A percentile compares a stretch with the other conserved stretches of the same genome.
Conservation (phyloP, 2,113 vertebrate species). For the Zingel zingel region DNA sequence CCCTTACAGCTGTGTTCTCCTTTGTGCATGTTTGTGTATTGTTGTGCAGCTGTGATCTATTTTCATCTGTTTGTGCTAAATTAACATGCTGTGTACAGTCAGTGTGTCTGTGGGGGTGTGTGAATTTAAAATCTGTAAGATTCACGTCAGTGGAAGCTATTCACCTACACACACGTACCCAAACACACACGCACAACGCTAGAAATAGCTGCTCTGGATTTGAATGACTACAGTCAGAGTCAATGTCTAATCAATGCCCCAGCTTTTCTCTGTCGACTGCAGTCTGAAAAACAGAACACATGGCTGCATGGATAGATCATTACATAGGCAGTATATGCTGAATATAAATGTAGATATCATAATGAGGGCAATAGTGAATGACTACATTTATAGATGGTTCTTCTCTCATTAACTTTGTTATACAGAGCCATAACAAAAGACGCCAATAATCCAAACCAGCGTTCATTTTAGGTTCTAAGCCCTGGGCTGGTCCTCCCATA, state of each 20-base stretch:
- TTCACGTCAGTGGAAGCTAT: slow-evolving; percentile 61
- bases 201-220: slow-evolving; percentile 81
- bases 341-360: not conserved
- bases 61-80: slow-evolving; percentile 16
- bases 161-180: slow-evolving; percentile 47
- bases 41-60: slow-evolving; percentile 33
- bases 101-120: slow-evolving; percentile 42
- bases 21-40: slow-evolving; percentile 5
- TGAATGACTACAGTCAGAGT: slow-evolving; percentile 76
- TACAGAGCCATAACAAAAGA: not conserved
- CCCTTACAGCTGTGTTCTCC: slow-evolving; percentile 12
- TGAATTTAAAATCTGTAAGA: slow-evolving; percentile 65
- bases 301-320: slow-evolving; percentile 4
- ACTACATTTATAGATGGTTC: not conserved
- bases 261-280: slow-evolving; percentile 51
- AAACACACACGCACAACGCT: slow-evolving; percentile 40
- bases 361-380: not conserved
- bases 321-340: not conserved
- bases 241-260: slow-evolving; percentile 77
- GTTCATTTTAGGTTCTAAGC: slow-evolving; percentile 7
- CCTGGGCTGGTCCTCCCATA: not conserved
- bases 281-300: slow-evolving; percentile 42
- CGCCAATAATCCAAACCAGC: slow-evolving; percentile 6
- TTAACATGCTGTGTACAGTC: slow-evolving; percentile 39
- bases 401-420: slow-evolving; percentile 3